phyloP scores from a whole-genome alignment of 1,140 invertebrate genomes.

The Rhyacophila brunnea region DNA sequence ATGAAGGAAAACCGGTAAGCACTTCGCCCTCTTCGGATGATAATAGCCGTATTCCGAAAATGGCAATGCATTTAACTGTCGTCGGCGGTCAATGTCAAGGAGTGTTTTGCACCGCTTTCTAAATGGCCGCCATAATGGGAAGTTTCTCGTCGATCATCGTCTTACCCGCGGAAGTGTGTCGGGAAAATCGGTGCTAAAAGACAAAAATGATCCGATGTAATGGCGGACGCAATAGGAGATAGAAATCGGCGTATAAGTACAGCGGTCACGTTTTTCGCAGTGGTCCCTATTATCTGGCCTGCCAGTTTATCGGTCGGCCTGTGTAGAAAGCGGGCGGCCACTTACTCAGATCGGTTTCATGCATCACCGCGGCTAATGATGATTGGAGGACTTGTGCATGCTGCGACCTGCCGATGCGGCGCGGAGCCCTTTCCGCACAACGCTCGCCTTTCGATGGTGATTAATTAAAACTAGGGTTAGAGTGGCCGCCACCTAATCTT shows the following conservation, averaged over 20 bases:
- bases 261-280: constrained; percentile 15
- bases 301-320: background rate
- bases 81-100: background rate
- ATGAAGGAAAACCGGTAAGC: too few species aligned
- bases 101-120: constrained; percentile 16
- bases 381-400: constrained; percentile 3
- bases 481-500: too few species aligned
- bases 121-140: constrained; percentile 28
- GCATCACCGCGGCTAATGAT: background rate
- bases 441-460: too few species aligned
- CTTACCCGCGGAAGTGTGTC: constrained; percentile 12
- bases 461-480: too few species aligned
- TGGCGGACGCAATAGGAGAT: constrained; percentile 17
- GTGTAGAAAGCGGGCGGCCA: constrained; percentile 2
- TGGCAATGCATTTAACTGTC: background rate
- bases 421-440: background rate
- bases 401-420: background rate
- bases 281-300: constrained; percentile 1
- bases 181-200: constrained; percentile 6
- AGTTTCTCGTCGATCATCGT: constrained; percentile 12
- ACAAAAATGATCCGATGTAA: constrained; percentile 1
- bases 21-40: too few species aligned
- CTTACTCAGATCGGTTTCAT: constrained; percentile 1
- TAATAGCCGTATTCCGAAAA: background rate
- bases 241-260: constrained; percentile 13